phyloP scores from a whole-genome alignment of 2,797 vertebrate species.

The Chelidonichthys spinosus region DNA sequence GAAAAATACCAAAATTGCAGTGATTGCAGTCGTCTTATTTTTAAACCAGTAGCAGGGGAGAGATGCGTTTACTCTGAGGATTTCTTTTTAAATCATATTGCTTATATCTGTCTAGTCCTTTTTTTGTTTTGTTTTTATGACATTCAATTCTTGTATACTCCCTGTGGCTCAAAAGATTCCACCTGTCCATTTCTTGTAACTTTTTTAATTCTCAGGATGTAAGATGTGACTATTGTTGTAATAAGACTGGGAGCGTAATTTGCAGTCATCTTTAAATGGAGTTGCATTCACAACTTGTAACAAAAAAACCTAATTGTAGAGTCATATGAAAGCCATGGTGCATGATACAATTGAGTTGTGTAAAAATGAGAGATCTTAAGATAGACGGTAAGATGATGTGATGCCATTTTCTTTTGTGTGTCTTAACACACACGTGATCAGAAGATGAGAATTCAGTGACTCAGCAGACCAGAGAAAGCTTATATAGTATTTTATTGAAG shows the following conservation, averaged over 20 bases:
- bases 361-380: constrained; percentile 50
- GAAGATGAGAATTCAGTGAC: constrained; percentile 12
- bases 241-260: constrained; percentile 85
- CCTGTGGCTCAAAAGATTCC: constrained; percentile 40
- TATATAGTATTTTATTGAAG: constrained; percentile 53
- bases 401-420: constrained; percentile 41
- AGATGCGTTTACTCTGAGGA: constrained; percentile 23
- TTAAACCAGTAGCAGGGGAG: constrained; percentile 34
- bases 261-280: constrained; percentile 86
- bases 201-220: constrained; percentile 90
- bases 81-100: constrained; percentile 35
- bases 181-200: constrained; percentile 47
- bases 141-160: constrained; percentile 19
- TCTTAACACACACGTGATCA: constrained; percentile 26
- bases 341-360: constrained; percentile 79
- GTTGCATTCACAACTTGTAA: constrained; percentile 86
- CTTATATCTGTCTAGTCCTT: constrained; percentile 15
- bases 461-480: constrained; percentile 45
- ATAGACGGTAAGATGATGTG: constrained; percentile 39
- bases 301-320: constrained; percentile 72
- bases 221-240: constrained; percentile 84
- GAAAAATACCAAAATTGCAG: constrained; percentile 52
- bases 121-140: background rate
- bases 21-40: background rate
- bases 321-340: constrained; percentile 82